A percentile compares a stretch with the other conserved stretches of the same genome.
Conservation (phyloP, 2,113 vertebrate genomes). For the Pagrus major region DNA sequence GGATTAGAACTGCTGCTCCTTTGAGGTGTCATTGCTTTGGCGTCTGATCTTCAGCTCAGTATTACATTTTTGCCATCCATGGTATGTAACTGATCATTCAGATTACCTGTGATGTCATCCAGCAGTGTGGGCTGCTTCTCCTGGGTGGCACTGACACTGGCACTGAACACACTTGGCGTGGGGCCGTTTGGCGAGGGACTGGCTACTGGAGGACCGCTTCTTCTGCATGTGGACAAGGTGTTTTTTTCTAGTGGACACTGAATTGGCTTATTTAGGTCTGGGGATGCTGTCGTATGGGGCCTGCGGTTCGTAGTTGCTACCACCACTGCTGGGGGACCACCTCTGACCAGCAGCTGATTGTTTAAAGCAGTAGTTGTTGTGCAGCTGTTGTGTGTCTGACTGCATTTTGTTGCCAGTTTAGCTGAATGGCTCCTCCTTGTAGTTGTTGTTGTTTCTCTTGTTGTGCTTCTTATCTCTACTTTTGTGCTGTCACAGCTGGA, state of each 20-base stretch:
- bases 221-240: background rate
- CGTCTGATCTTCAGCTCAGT: background rate
- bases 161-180: background rate
- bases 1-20: no score
- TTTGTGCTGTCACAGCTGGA: background rate
- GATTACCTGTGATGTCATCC: conserved; percentile 48
- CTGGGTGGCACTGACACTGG: conserved; percentile 25
- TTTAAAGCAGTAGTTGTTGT: background rate
- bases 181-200: background rate
- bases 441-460: background rate
- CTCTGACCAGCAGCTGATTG: conserved; percentile 14
- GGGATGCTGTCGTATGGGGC: background rate
- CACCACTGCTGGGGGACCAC: conserved; percentile 7
- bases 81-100: background rate
- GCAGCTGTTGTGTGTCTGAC: background rate
- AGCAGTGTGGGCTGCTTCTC: background rate
- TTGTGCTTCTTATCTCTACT: conserved; percentile 43
- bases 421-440: conserved; percentile 9
- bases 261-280: background rate
- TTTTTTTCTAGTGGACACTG: background rate
- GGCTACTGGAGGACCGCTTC: background rate
- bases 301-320: background rate
- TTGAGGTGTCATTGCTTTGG: background rate
- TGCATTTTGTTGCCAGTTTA: conserved; percentile 10
- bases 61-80: background rate